Conservation (phyloP, 2,888 invertebrate genomes). For the Calameuta idolon region DNA sequence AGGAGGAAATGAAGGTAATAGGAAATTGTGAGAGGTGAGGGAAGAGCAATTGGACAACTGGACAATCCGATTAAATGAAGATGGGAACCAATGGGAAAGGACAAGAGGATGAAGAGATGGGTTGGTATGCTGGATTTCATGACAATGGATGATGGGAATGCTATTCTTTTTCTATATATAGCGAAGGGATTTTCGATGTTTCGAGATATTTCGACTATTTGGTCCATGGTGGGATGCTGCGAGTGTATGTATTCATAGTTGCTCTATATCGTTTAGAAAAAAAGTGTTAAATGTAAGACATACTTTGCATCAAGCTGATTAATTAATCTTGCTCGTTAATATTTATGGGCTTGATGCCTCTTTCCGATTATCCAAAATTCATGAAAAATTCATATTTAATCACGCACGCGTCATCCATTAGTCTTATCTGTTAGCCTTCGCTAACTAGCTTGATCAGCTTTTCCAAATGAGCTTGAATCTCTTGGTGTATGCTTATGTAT, state of each 20-base stretch:
- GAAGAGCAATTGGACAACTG: not conserved
- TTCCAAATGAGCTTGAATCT: not conserved
- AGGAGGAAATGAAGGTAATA: constrained; percentile 2
- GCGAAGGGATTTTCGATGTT: not conserved
- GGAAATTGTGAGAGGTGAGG: not conserved
- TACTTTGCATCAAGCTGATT: not conserved
- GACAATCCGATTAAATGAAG: not conserved
- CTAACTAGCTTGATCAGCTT: not conserved
- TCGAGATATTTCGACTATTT: not conserved
- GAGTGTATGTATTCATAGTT: not conserved
- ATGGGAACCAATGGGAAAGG: not conserved
- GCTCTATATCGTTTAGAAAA: too few species aligned
- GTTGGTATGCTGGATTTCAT: not conserved
- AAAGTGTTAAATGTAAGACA: not conserved
- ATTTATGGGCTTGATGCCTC: not conserved
- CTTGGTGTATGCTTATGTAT: not conserved
- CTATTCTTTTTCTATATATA: not conserved
- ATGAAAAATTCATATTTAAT: not conserved
- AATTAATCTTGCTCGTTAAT: not conserved
- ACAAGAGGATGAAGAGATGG: not conserved
- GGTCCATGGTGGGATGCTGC: not conserved
- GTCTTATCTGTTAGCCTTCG: not conserved
- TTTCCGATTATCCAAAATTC: not conserved
- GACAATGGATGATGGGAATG: not conserved
- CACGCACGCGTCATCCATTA: not conserved